phyloP scores from a whole-genome alignment of 92 coral and sea anemone species.

The Hydrozoanthus gracilis region DNA sequence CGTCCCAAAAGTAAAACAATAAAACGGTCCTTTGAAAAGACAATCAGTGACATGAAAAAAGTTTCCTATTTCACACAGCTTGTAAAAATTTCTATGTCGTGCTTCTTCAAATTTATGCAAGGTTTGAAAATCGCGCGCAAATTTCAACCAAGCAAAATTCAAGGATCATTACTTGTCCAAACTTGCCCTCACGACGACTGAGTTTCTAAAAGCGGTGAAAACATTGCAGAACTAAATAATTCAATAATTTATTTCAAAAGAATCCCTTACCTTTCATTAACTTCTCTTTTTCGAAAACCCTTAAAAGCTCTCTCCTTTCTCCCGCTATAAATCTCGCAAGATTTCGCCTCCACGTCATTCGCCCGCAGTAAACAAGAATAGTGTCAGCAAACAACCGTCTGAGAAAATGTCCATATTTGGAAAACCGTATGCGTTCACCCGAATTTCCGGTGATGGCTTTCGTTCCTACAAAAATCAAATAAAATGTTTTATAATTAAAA shows the following conservation, averaged over 20 bases:
- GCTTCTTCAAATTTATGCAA: slow-evolving; percentile 37
- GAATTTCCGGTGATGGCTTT: background rate
- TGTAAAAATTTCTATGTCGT: background rate
- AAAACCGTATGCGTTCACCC: background rate
- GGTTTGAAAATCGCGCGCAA: slow-evolving; percentile 93
- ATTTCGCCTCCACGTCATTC: slow-evolving; percentile 12
- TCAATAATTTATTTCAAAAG: background rate
- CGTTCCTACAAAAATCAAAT: background rate
- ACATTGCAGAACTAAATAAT: background rate
- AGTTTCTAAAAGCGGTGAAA: background rate
- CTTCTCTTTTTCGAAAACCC: slow-evolving; percentile 21
- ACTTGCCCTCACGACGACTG: slow-evolving; percentile 82
- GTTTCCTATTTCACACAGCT: background rate
- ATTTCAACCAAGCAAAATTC: slow-evolving; percentile 53
- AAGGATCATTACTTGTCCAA: slow-evolving; percentile 50
- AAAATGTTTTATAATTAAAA: background rate
- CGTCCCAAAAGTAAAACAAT: background rate
- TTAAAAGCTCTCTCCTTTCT: slow-evolving; percentile 18
- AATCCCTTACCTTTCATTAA: slow-evolving; percentile 60
- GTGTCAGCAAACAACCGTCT: slow-evolving; percentile 23
- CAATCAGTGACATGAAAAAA: background rate
- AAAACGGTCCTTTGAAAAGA: background rate
- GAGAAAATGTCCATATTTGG: slow-evolving; percentile 23
- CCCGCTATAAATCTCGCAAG: slow-evolving; percentile 63
- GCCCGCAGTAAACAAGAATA: slow-evolving; percentile 28